These are phyloP conservation scores for Rhodophaea formosa DNA, from an alignment of 2,888 invertebrate species.

Conservation along the genomic window DNA sequence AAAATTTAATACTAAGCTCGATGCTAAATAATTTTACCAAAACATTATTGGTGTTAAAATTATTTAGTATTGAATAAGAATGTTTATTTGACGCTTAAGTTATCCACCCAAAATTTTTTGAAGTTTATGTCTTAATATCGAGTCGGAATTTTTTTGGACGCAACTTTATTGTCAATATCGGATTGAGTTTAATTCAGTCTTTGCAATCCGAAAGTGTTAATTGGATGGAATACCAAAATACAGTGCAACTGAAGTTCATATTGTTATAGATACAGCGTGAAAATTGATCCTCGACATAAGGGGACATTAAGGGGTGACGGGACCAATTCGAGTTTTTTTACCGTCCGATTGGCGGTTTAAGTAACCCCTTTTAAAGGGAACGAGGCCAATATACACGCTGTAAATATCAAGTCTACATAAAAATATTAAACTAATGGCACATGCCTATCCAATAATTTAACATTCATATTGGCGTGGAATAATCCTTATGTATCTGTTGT, in stretches of 20 bases:
- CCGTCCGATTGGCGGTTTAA: too few relatives aligned
- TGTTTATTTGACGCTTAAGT: too few relatives aligned
- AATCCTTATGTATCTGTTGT: background rate
- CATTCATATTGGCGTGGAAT: background rate
- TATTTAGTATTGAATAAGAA: too few relatives aligned
- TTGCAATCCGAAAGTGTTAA: conserved; percentile 39
- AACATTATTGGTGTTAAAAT: too few relatives aligned
- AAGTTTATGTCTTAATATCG: background rate
- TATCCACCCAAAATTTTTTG: too few relatives aligned
- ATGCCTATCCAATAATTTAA: background rate
- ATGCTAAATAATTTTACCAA: too few relatives aligned
- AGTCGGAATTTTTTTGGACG: conserved; percentile 45
- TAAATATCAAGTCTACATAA: conserved; percentile 19
- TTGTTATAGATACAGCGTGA: background rate
- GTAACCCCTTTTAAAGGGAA: too few relatives aligned
- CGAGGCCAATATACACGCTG: too few relatives aligned
- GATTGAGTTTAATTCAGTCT: conserved; percentile 56
- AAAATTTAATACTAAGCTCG: too few relatives aligned
- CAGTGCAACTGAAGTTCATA: background rate
- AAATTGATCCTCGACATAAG: too few relatives aligned
- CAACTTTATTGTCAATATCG: conserved; percentile 61
- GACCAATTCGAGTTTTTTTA: too few relatives aligned
- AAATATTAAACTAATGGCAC: conserved; percentile 7
- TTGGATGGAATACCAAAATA: conserved; percentile 49
- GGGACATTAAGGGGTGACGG: too few relatives aligned